Evolutionary conservation across 2,113 vertebrate genomes (phyloP).

Genomic region (Galbula dea): DNA sequence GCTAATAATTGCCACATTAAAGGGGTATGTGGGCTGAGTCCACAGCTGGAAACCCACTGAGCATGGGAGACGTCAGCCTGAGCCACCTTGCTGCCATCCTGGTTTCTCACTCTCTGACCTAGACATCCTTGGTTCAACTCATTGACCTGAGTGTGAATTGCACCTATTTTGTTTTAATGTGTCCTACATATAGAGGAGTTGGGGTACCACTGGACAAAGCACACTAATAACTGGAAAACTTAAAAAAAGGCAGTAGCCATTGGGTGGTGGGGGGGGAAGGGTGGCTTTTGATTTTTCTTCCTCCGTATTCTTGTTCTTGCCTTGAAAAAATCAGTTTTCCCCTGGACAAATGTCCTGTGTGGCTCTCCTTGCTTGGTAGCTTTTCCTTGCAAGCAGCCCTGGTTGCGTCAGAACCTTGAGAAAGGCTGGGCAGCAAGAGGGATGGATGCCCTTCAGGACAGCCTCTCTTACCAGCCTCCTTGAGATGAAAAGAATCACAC

Average conservation of each 20-base stretch:
- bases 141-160: background rate
- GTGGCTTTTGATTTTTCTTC: background rate
- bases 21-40: background rate
- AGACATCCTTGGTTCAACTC: background rate
- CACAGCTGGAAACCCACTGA: accelerated
- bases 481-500: accelerated
- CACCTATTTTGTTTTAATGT: background rate
- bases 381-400: background rate
- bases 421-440: background rate
- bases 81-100: background rate
- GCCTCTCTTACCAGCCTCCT: background rate
- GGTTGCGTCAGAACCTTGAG: accelerated
- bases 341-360: too few species aligned
- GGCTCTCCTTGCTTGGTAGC: background rate
- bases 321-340: background rate
- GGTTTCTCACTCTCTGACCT: background rate
- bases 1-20: too few species aligned
- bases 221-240: background rate
- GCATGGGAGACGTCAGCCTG: background rate
- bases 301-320: background rate
- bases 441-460: background rate
- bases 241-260: background rate
- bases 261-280: accelerated
- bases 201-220: background rate
- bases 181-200: background rate